Base-by-base conservation (phyloP, 2,888 invertebrate species). In the Cephus runcator region DNA sequence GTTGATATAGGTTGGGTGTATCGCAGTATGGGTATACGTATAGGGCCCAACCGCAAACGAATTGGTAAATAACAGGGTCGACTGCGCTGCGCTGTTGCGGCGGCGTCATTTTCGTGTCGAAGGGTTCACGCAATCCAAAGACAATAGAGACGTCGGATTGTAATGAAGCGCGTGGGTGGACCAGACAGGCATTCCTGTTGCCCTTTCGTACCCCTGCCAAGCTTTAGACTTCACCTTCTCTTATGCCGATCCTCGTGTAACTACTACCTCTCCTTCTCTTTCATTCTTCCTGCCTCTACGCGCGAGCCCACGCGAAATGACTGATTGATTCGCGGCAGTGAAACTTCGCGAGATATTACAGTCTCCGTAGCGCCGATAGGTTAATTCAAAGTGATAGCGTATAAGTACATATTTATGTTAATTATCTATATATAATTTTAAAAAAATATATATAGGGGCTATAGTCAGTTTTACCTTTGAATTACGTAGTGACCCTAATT, bases 101-200 rank as follows among this genome's bases (percentile, higher is more conserved):
- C 77, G 77, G 81, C 82, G 83, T 81, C 81, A 80, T 82, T 82
- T 56, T 76, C 79, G 81, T 82, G 80, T 80, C 75, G 81, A 79
- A 74, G 79, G 69, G 30, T 77, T 79, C 80, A 75, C 77, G 73
- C 75, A 33, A 73, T 79, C 77, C 78, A 83, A 83, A 86, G 85
- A 85, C 86, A 85, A 86, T 86, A 86, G 85, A 86, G 83, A 83
- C 81, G 82, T 84, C 83, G 83, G 81, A 85, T 85, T 82, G 82
- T 80, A 81, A 85, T 81, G 80, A 82, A 81, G 77, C 79, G 83
- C 80, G 85, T 85, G 81, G 86, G 86, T 79, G 80, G 77, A 77
- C 79, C 83, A 82, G 79, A 78, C 82, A 83, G 76, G 75, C 79
- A 77, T 80, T 79, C 78, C 79, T 79, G 78, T 79, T 56, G 69